Percentiles rank a stretch among this genome's conserved stretches.
Conservation (phyloP, 2,888 invertebrate species). For the Leptarthrus brevirostris region DNA sequence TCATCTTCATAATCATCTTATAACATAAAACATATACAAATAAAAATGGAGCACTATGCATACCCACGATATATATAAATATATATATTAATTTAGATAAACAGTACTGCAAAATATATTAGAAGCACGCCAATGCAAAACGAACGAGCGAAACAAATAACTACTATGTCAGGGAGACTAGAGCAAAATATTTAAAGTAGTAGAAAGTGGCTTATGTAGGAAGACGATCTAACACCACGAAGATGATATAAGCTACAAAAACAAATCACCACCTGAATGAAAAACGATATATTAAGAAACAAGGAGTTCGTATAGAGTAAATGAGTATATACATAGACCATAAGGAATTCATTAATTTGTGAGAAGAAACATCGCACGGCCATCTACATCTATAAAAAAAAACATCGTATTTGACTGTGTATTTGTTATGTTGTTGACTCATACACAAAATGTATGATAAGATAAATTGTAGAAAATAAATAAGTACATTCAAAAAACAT, state of each 20-base stretch:
- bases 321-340: neutral
- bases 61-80: slow-evolving; percentile 29
- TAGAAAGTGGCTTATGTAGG: slow-evolving; percentile 12
- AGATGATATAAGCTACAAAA: neutral
- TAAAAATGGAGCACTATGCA: slow-evolving; percentile 11
- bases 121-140: slow-evolving; percentile 33
- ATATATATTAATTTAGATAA: slow-evolving; percentile 40
- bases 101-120: slow-evolving; percentile 42
- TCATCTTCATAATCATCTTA: slow-evolving; percentile 63
- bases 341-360: neutral
- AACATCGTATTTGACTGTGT: slow-evolving; percentile 43
- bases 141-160: neutral
- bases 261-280: slow-evolving; percentile 24
- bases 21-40: slow-evolving; percentile 52
- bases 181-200: slow-evolving; percentile 13
- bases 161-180: neutral
- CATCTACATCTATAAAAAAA: slow-evolving; percentile 17
- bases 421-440: slow-evolving; percentile 46
- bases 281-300: neutral
- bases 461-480: slow-evolving; percentile 33
- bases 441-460: slow-evolving; percentile 43
- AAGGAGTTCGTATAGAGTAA: slow-evolving; percentile 17
- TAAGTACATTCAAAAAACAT: slow-evolving; percentile 25
- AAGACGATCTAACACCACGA: neutral
- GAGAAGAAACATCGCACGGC: slow-evolving; percentile 16